Base-by-base conservation (phyloP, 2,113 vertebrate species). In the Lepidothrix coronata region DNA sequence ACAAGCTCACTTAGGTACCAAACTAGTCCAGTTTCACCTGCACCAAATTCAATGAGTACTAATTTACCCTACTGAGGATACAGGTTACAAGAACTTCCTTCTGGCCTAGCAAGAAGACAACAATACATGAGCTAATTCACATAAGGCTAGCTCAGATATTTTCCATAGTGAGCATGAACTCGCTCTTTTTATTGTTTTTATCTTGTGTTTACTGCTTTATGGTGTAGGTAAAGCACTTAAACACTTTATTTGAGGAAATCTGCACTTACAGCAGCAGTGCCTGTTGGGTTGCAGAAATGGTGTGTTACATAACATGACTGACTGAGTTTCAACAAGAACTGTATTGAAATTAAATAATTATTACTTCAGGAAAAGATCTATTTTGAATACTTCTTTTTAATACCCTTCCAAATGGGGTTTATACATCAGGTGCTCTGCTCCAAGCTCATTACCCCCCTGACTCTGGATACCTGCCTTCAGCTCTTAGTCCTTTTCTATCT, bases 91-190 rank as follows among this genome's bases (percentile, higher is more conserved):
- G 44, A 93, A 79, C 25, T 57, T 79, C 44, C 41, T 61, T 46
- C 67, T 76, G 25, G 25, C 12, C 13, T 51, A 65, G 28, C n/a
- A 89, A 63, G 27, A 57, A n/a, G 54, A 33, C 22, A 82, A 46
- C 12, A 49, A 61, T 8, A 37, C 24, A 41, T 25, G 12, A 82
- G 41, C 54, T 76, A 61, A 65, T 57, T 88, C 37, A 52, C 30
- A 8, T 20, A 68, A 61, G 5, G 14, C 16, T 52, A 79, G 6
- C 23, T 89, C 43, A 84, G 51, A 22, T 55, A 81, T n/a, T 7
- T 33, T 7, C 22, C 0, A 0, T 25, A 65, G 8, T 17, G 18
- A 52, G 30, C 1, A 0, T 33, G 63, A 94, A 55, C 9, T 75
- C 43, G 78, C 3, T 8, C 25, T 70, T 4, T 14, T 30, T 37